Base-by-base conservation (phyloP, 2,888 invertebrate species). In the Cotesia congregata region DNA sequence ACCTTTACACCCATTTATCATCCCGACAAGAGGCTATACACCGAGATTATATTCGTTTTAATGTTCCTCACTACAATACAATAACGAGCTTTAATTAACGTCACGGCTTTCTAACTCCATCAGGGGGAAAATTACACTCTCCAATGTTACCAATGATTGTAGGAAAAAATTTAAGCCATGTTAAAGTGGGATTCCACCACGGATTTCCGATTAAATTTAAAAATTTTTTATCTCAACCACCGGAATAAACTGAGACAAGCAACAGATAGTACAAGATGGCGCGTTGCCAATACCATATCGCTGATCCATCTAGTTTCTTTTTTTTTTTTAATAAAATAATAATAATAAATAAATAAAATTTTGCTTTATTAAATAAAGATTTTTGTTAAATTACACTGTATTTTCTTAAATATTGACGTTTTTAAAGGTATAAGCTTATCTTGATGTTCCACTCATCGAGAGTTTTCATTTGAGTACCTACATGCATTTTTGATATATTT, bases 211-310 rank as follows among this genome's bases (percentile, higher is more conserved):
- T 61, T 50, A 50, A 50, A 50, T 38, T 72, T 15, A 30, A 72
- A 70, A 41, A 15, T n/a, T 30, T 17, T 68, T 68, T 67, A 39
- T 76, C 20, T 72, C 60, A 30, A 30, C 3, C 30, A n/a, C 40
- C 40, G 62, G 69, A 30, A 67, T 70, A 79, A 80, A 79, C 79
- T 74, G 75, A 77, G 78, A 77, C 76, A 80, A 79, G 80, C 80
- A 81, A 81, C 81, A 78, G 80, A 81, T 81, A 80, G 76, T 77
- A 75, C 74, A 39, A 74, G 78, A 72, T 76, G 77, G 80, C 80
- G 77, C 72, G 75, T 39, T 67, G 80, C 80, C 81, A 79, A 78
- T 80, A 76, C 73, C 67, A 40, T 50, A 74, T 12, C 65, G 75
- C 70, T 69, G 50, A 76, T 76, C 61, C 61, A 72, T 65, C 76